These are phyloP conservation scores for Ceyx cyanopectus DNA, from an alignment of 2,113 vertebrate genomes.

Conservation along the genomic window DNA sequence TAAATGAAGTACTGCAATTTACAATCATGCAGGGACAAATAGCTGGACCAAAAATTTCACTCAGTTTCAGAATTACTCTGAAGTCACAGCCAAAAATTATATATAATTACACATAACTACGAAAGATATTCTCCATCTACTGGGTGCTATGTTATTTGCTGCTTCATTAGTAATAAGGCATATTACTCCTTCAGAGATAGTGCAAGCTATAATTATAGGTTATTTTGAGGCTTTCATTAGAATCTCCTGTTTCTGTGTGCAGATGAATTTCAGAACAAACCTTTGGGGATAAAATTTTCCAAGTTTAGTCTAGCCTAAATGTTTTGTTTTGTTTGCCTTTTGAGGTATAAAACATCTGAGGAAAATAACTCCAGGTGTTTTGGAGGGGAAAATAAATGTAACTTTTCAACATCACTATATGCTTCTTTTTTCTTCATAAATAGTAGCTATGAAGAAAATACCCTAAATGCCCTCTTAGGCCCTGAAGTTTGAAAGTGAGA, in stretches of 20 bases:
- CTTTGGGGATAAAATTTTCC: conserved; percentile 10
- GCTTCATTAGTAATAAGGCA: conserved; percentile 3
- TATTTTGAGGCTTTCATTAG: conserved; percentile 25
- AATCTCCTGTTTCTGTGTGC: neutral
- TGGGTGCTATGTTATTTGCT: neutral
- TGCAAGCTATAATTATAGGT: conserved; percentile 29
- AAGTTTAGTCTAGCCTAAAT: neutral
- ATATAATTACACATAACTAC: conserved; percentile 37
- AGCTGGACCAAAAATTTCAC: conserved; percentile 21
- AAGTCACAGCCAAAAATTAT: conserved; percentile 42
- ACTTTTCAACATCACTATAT: neutral
- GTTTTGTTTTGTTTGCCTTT: conserved; percentile 30
- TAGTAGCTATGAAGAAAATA: neutral
- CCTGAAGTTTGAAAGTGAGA: neutral
- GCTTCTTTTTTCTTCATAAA: neutral
- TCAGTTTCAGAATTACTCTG: conserved; percentile 34
- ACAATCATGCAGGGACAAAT: conserved; percentile 1
- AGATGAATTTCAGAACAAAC: conserved; percentile 14
- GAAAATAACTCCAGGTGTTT: conserved; percentile 38
- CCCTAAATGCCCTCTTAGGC: neutral
- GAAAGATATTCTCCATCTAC: conserved; percentile 24
- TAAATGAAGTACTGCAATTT: neutral
- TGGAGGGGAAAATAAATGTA: neutral
- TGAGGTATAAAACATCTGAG: conserved; percentile 14
- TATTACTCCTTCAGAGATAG: conserved; percentile 23